Base-by-base conservation (phyloP, 2,797 vertebrate species). In the Sarcoramphus papa region DNA sequence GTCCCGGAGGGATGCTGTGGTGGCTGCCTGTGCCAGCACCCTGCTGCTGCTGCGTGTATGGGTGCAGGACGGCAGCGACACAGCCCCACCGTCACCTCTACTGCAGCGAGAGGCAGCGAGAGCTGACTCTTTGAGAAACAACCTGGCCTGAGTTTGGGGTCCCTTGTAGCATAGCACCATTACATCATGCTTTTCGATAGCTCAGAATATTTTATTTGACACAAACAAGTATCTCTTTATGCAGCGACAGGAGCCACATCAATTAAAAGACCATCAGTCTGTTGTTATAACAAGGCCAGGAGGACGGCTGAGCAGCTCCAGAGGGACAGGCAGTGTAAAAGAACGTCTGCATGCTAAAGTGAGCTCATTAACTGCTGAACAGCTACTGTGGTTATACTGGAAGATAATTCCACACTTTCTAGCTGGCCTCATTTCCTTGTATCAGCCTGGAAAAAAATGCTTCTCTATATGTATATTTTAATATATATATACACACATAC, bases 191-290 rank as follows among this genome's bases (percentile, higher is more conserved):
- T 65, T 88, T 87, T 82, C 1, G 3, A 33, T 47, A 51, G 31
- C 25, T 65, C 33, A 27, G 35, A 67, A 63, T 20, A 31, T 41
- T 54, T 81, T 27, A 13, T 62, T 43, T 1, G 2, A 7, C 20
- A 48, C 22, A 75, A 63, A 35, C 25, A 54, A 70, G 13, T 27
- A 14, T 22, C 8, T 64, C 59, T 53, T 80, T 35, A 23, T 23
- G 33, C 45, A 79, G 30, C 0, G 0, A n/a, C 12, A 45, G 54
- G 53, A 93, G 37, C 51, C 60, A 33, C 2, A 1, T 31, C 76
- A 70, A 50, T 74, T 56, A 80, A 76, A 90, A 68, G 25, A 67
- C 14, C 30, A 40, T 57, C 10, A 2, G 19, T 41, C 84, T 91
- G 57, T 40, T 78, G 40, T 82, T 82, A 19, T 8, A 84, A 84